Percentiles rank a stretch among this genome's conserved stretches.
Evolutionary conservation across 2,797 vertebrate species (phyloP).

Genomic region (Valencia hispanica): DNA sequence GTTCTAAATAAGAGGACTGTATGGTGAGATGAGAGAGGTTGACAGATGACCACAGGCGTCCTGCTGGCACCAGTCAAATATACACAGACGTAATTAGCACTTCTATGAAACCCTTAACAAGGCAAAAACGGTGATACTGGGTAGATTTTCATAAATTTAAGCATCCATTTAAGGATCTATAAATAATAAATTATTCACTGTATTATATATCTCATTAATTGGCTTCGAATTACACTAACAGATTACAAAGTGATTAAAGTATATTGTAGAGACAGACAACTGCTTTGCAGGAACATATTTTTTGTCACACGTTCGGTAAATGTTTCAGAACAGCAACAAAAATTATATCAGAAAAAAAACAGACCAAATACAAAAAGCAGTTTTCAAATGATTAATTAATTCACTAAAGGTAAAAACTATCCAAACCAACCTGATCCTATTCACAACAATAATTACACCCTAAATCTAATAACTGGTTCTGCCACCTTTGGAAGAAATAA

Average conservation of each 20-base stretch:
- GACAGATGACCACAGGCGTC: constrained; percentile 70
- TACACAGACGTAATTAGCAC: constrained; percentile 73
- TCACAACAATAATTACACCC: not conserved
- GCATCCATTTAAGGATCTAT: constrained; percentile 11
- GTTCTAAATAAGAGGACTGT: constrained; percentile 65
- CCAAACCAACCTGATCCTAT: not conserved
- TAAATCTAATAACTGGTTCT: not conserved
- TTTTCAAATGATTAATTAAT: not conserved
- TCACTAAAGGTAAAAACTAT: not conserved
- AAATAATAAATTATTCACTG: not conserved
- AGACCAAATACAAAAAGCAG: not conserved
- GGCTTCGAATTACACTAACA: not conserved
- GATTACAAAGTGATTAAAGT: not conserved
- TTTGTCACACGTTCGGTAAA: not conserved
- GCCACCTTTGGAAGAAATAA: not conserved
- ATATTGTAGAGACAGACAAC: not conserved
- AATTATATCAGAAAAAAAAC: not conserved
- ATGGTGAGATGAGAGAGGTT: constrained; percentile 71
- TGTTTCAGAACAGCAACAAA: not conserved
- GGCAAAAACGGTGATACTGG: constrained; percentile 48
- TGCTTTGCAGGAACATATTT: not conserved
- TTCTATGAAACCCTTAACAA: constrained; percentile 55
- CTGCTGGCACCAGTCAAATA: constrained; percentile 77
- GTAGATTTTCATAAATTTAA: constrained; percentile 29
- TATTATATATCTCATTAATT: not conserved